Evolutionary conservation across 2,888 invertebrate genomes (phyloP), one percentile per base, ranked within the genome.

Genomic region (Protonemura montana): DNA sequence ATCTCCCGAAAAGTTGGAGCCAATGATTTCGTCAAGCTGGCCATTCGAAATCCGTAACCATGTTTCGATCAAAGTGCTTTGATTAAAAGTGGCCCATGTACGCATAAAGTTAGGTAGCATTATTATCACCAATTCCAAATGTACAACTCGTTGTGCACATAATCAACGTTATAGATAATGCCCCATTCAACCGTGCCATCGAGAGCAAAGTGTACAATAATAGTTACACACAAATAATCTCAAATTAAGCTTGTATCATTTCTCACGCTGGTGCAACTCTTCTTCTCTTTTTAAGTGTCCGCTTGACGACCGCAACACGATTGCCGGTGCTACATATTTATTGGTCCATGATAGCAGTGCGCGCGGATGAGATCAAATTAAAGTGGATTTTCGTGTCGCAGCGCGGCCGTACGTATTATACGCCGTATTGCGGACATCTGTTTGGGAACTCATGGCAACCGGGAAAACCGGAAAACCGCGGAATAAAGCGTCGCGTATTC

Each of bases 201-300:
- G 35, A 83, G 84, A 84, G 76, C 76, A 84, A 84, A 84, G 84
- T 84, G 84, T 27, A 28, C 59, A 84, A 84, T 59, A 76, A 84
- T 76, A 84, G 27, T 84, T 26, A 84, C 84, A 84, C 84, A 59
- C 25, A 59, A 76, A 59, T 84, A 59, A 84, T 84, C 84, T 59
- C 29, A 81, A 81, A 81, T 30, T 81, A 81, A 81, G 30, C 30
- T 81, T 30, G 30, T 29, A 28, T 81, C 81, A 30, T 81, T 81
- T 30, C 78, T 78, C 59, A 59, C 59, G 21, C 21, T 59, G 35
- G 76, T 6, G 78, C 26, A 78, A 25, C 78, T 78, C 27, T 27
- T 78, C 21, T 59, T 59, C 59, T 59, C 59, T 59, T 78, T 78
- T 78, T 10, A 78, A 78, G 78, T 78, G 82, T 83, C 41, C 82